These are phyloP conservation scores for Mnemiopsis leidyi DNA, from an alignment of 37 sponge, comb jelly and placozoan species.

Conservation along the genomic window DNA sequence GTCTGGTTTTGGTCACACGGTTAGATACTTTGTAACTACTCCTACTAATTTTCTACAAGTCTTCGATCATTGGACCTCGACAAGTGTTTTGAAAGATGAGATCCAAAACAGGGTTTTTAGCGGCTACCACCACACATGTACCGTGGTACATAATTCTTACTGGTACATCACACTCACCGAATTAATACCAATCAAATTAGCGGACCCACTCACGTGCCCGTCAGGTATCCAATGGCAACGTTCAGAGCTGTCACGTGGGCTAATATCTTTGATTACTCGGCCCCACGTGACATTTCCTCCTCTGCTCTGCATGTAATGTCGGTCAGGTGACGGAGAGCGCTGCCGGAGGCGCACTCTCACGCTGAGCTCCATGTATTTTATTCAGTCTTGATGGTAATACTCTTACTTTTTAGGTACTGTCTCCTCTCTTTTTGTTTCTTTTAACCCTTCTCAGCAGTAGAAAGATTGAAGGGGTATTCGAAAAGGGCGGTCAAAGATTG, in stretches of 20 bases:
- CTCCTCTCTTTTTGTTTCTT: neutral
- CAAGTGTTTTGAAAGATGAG: neutral
- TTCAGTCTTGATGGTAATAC: neutral
- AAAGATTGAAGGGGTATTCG: neutral
- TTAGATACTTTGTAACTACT: no score
- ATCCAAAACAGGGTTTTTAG: neutral
- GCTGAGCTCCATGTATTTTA: neutral
- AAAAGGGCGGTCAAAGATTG: neutral
- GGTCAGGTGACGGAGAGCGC: neutral
- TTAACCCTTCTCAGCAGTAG: neutral
- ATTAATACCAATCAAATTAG: slow-evolving; percentile 58
- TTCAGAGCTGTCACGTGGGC: neutral
- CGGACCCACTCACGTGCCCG: neutral
- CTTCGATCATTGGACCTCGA: neutral
- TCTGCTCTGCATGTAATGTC: slow-evolving; percentile 26
- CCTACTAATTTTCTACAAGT: no score
- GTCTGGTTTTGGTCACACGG: no score
- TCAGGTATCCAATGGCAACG: neutral
- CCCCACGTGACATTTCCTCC: neutral
- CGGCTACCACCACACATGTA: neutral
- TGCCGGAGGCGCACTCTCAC: neutral
- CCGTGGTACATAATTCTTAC: neutral
- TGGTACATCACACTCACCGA: neutral
- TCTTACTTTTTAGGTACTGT: neutral
- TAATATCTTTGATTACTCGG: slow-evolving; percentile 25